A percentile compares a stretch with the other conserved stretches of the same genome.
Evolutionary conservation across 2,888 invertebrate genomes (phyloP).

Genomic region (Temnothorax rugatulus): DNA sequence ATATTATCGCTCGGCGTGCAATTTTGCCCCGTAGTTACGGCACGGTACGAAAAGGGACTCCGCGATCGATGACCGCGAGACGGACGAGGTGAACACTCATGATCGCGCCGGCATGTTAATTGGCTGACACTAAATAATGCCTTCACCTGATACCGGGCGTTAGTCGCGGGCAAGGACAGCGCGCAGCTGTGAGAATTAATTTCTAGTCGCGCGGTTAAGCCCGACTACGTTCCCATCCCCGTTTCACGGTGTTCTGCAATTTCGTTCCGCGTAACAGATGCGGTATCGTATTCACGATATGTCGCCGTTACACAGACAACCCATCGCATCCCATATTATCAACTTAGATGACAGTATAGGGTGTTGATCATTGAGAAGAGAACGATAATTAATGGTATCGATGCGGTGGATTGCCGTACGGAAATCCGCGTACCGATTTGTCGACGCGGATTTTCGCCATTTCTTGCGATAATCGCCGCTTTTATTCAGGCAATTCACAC

Average conservation of each 20-base stretch:
- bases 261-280: constrained; percentile 49
- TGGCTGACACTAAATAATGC: constrained; percentile 76
- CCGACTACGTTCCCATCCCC: constrained; percentile 40
- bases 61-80: constrained; percentile 71
- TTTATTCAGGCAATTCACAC: constrained; percentile 17
- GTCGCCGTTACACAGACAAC: constrained; percentile 28
- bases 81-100: constrained; percentile 62
- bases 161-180: constrained; percentile 66
- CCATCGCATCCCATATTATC: constrained; percentile 39
- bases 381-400: neutral
- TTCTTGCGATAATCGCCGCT: neutral
- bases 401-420: neutral
- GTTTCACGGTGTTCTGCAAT: constrained; percentile 38
- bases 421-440: neutral
- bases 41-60: constrained; percentile 69
- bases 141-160: constrained; percentile 69
- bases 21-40: constrained; percentile 78
- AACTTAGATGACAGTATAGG: constrained; percentile 24
- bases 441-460: neutral
- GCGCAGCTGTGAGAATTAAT: constrained; percentile 70
- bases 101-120: constrained; percentile 73
- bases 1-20: constrained; percentile 79
- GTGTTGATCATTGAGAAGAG: neutral
- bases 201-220: constrained; percentile 61
- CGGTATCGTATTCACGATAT: constrained; percentile 52